A percentile compares a stretch with the other conserved stretches of the same genome.
These are phyloP conservation scores for Loriculus beryllinus DNA, from an alignment of 2,797 vertebrate species.

Conservation along the genomic window DNA sequence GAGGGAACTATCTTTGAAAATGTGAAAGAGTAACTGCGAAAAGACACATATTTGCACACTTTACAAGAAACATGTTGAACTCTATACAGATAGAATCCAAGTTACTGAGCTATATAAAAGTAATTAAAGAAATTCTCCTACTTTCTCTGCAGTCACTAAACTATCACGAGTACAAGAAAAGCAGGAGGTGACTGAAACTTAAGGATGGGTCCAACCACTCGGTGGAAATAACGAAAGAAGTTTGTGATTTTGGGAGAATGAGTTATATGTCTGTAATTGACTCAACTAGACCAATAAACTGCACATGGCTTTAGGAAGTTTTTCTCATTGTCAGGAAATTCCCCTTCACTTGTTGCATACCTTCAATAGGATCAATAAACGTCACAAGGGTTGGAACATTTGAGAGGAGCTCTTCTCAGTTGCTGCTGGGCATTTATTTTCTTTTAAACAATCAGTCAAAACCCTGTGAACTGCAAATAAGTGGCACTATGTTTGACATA, in stretches of 20 bases:
- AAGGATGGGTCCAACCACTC: neutral
- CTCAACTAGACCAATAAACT: neutral
- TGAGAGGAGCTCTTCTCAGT: neutral
- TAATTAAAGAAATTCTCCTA: conserved; percentile 5
- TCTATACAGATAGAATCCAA: neutral
- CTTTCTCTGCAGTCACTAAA: neutral
- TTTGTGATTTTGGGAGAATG: neutral
- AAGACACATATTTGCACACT: conserved; percentile 49
- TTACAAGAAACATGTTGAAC: neutral
- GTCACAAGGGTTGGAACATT: neutral
- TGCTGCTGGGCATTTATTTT: neutral
- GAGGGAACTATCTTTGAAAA: conserved; percentile 33
- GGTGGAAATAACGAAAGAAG: neutral
- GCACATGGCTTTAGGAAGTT: neutral
- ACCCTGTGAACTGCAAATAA: neutral
- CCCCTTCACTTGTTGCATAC: neutral
- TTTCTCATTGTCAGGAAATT: neutral
- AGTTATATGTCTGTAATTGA: neutral
- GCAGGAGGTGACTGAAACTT: neutral
- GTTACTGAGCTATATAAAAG: neutral
- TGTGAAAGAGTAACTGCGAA: conserved; percentile 47
- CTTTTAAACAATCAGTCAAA: neutral
- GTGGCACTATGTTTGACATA: fast-evolving
- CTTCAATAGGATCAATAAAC: neutral
- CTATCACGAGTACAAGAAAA: neutral